Conservation (phyloP, 2,888 invertebrate species). For the Lordiphosa andalusiaca region DNA sequence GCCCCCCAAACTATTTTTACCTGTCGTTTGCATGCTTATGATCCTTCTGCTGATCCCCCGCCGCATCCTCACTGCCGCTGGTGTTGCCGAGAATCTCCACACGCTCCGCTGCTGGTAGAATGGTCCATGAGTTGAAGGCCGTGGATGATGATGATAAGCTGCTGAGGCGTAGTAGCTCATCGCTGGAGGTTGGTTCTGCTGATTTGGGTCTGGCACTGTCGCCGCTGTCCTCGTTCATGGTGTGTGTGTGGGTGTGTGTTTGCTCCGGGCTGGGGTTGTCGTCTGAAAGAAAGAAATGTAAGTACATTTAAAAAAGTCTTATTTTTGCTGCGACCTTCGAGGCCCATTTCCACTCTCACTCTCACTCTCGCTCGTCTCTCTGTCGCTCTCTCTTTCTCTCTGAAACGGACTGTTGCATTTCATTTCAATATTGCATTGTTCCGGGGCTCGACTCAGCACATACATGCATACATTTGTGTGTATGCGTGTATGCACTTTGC, state of each 20-base stretch:
- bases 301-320: neutral
- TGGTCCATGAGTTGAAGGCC: constrained; percentile 75
- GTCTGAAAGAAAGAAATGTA: constrained; percentile 3
- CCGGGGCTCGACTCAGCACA: constrained; percentile 11
- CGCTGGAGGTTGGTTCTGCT: constrained; percentile 25
- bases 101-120: constrained; percentile 58
- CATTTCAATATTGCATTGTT: constrained; percentile 8
- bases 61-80: constrained; percentile 14
- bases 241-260: constrained; percentile 24
- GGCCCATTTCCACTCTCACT: neutral
- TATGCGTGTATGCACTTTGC: constrained; percentile 1
- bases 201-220: constrained; percentile 10
- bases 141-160: constrained; percentile 56
- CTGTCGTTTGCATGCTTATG: constrained; percentile 45
- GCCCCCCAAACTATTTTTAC: constrained; percentile 18
- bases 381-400: neutral
- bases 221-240: constrained; percentile 21
- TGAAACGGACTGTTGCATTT: constrained; percentile 13
- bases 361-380: neutral
- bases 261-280: constrained; percentile 3
- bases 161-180: constrained; percentile 59
- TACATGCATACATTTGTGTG: neutral
- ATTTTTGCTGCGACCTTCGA: constrained; percentile 7
- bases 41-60: constrained; percentile 7
- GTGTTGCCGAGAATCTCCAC: constrained; percentile 35